Evolutionary conservation across 2,797 vertebrate species (phyloP).

Genomic region (Eulemur rubriventer): DNA sequence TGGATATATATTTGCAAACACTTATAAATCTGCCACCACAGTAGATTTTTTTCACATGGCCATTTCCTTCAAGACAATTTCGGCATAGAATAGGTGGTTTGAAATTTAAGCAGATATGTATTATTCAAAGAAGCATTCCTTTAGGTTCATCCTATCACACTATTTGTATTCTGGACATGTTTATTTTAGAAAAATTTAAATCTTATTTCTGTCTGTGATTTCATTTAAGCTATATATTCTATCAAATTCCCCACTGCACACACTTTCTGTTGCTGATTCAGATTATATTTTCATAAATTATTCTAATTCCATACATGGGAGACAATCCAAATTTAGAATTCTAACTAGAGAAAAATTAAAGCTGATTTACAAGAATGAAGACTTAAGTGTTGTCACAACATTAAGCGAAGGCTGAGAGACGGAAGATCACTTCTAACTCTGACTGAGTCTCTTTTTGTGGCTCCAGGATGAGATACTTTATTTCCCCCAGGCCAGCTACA

Average conservation of each 20-base stretch:
- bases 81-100: not conserved
- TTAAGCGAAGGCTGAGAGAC: not conserved
- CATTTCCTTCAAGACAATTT: not conserved
- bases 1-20: not conserved
- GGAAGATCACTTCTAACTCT: not conserved
- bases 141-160: not conserved
- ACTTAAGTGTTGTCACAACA: not conserved
- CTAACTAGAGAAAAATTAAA: conserved; percentile 5
- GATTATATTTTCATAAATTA: conserved; percentile 29
- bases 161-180: not conserved
- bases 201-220: not conserved
- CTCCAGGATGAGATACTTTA: not conserved
- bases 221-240: not conserved
- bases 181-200: not conserved
- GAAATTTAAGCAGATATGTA: not conserved
- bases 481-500: not conserved
- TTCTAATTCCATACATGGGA: not conserved
- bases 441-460: not conserved
- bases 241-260: not conserved
- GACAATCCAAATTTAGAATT: not conserved
- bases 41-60: not conserved
- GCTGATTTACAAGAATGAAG: not conserved
- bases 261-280: not conserved
- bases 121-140: not conserved
- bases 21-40: not conserved